These are phyloP conservation scores for Caenorhabditis doughertyi DNA, from an alignment of 2,888 invertebrate genomes.

Conservation along the genomic window DNA sequence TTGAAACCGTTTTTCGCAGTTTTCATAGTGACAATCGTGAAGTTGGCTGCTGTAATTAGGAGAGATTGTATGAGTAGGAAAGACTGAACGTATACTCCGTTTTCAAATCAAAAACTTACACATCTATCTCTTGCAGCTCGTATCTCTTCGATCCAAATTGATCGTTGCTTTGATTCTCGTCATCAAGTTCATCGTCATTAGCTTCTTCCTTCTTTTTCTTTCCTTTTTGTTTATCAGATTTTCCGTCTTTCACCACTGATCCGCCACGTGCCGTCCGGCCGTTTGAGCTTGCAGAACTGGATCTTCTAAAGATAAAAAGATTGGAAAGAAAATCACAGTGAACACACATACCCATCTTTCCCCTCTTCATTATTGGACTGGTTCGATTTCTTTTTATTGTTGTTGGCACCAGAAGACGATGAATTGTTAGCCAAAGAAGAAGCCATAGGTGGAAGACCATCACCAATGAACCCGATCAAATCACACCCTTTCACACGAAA, in stretches of 20 bases:
- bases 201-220: constrained; percentile 43
- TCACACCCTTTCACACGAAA: constrained; percentile 49
- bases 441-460: constrained; percentile 29
- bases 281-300: constrained; percentile 36
- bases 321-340: not conserved
- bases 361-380: constrained; percentile 15
- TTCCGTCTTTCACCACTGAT: constrained; percentile 19
- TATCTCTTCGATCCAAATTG: constrained; percentile 1
- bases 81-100: no score
- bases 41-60: constrained; percentile 32
- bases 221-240: constrained; percentile 20
- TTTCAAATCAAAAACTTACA: constrained; percentile 24
- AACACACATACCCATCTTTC: constrained; percentile 33
- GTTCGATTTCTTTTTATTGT: constrained; percentile 23
- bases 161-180: constrained; percentile 19
- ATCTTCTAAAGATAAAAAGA: constrained; percentile 10
- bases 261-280: constrained; percentile 28
- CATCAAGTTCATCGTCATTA: constrained; percentile 20
- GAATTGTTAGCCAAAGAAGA: not conserved
- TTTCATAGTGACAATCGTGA: constrained; percentile 58
- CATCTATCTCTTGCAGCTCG: constrained; percentile 25
- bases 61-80: not conserved
- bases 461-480: constrained; percentile 49
- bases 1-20: constrained; percentile 50
- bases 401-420: constrained; percentile 1